A percentile compares a stretch with the other conserved stretches of the same genome.
Evolutionary conservation across 2,888 invertebrate species (phyloP).

Genomic region (Hirudinaria manillensis): DNA sequence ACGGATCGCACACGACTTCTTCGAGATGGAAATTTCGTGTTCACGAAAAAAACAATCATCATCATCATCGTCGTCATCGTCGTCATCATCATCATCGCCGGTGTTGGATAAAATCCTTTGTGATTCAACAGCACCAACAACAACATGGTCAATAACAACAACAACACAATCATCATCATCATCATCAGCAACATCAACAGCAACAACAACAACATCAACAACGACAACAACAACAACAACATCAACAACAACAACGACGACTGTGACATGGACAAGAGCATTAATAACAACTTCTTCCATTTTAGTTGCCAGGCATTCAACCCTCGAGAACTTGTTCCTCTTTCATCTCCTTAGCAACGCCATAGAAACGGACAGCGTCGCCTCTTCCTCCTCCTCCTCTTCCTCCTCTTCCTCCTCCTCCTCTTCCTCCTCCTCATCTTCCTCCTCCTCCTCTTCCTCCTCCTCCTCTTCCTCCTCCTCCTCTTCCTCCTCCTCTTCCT

Average conservation of each 20-base stretch:
- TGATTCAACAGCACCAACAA: neutral
- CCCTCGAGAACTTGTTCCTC: neutral
- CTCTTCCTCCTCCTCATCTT: conserved; percentile 5
- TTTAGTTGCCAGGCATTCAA: neutral
- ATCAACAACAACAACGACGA: no score
- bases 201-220: neutral
- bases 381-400: neutral
- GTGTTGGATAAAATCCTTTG: no score
- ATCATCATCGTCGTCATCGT: neutral
- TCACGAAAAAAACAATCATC: no score
- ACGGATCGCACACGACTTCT: no score
- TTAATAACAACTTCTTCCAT: no score
- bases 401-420: neutral
- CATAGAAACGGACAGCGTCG: neutral
- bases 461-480: neutral
- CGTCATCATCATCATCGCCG: neutral
- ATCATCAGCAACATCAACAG: neutral
- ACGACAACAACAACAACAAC: neutral
- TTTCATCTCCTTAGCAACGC: neutral
- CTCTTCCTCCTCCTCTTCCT: neutral
- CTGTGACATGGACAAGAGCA: no score
- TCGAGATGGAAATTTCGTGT: no score
- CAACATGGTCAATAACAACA: neutral
- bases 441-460: neutral
- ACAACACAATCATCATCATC: conserved; percentile 9